Percentiles rank a stretch among this genome's conserved stretches.
Evolutionary conservation across 2,888 invertebrate genomes (phyloP).

Genomic region (Alcis repandata): DNA sequence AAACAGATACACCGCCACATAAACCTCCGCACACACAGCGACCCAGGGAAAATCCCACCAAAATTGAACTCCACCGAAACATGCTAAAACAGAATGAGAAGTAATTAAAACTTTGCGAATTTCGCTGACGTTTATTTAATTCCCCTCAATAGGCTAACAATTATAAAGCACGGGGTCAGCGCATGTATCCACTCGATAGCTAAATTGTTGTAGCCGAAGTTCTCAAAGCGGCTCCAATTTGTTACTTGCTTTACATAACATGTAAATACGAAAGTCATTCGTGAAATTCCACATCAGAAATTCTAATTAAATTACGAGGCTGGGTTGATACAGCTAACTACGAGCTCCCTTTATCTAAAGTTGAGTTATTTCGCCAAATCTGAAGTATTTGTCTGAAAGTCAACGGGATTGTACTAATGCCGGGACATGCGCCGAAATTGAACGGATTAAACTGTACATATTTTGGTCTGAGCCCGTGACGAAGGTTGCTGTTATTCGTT

Average conservation of each 20-base stretch:
- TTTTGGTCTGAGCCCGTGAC: slow-evolving; percentile 47
- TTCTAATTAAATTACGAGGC: slow-evolving; percentile 76
- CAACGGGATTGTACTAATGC: slow-evolving; percentile 61
- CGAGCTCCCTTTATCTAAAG: slow-evolving; percentile 72
- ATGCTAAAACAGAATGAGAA: slow-evolving; percentile 52
- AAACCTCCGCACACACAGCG: slow-evolving; percentile 39
- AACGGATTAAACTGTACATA: slow-evolving; percentile 59
- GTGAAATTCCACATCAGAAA: slow-evolving; percentile 73
- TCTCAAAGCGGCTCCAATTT: slow-evolving; percentile 55
- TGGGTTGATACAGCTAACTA: slow-evolving; percentile 68
- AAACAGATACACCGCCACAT: slow-evolving; percentile 31
- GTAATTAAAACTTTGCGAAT: slow-evolving; percentile 62
- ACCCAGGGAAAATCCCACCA: slow-evolving; percentile 48
- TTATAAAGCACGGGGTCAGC: slow-evolving; percentile 61
- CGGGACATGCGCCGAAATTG: slow-evolving; percentile 60
- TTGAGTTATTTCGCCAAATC: slow-evolving; percentile 76
- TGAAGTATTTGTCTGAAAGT: slow-evolving; percentile 71
- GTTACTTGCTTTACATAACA: slow-evolving; percentile 58
- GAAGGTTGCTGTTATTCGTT: slow-evolving; percentile 43
- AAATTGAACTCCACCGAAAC: slow-evolving; percentile 52
- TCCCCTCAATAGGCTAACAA: slow-evolving; percentile 57
- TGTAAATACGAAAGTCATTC: slow-evolving; percentile 75
- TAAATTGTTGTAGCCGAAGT: slow-evolving; percentile 58
- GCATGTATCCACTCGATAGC: slow-evolving; percentile 54
- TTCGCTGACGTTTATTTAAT: slow-evolving; percentile 63